Percentiles rank a stretch among this genome's conserved stretches.
Evolutionary conservation across 35 echinoderm and acorn worm species (phyloP).

Genomic region (Lytechinus pictus): DNA sequence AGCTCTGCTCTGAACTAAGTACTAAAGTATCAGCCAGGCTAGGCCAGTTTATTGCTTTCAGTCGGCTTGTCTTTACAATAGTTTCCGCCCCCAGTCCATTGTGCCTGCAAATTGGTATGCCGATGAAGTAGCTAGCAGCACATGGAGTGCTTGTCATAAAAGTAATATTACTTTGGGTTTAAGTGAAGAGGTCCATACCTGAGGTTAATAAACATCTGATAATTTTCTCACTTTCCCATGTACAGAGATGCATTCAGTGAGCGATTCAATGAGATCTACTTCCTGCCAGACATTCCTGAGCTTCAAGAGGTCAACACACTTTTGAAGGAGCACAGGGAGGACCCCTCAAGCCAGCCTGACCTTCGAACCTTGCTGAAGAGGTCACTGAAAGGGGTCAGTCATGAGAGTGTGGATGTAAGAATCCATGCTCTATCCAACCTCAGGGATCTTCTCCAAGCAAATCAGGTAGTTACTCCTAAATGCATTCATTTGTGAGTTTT

Average conservation of each 20-base stretch:
- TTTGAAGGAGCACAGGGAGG: constrained; percentile 80
- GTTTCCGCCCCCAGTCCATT: too few species aligned
- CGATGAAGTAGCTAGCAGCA: too few species aligned
- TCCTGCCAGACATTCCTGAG: constrained; percentile 89
- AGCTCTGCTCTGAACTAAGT: too few species aligned
- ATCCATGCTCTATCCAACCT: constrained; percentile 91
- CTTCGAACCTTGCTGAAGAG: constrained; percentile 80
- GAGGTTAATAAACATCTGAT: background rate
- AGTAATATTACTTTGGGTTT: too few species aligned
- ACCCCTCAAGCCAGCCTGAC: constrained; percentile 80
- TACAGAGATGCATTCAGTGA: constrained; percentile 72
- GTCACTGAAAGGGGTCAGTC: constrained; percentile 83
- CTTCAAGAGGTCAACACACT: constrained; percentile 76
- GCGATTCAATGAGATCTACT: constrained; percentile 93
- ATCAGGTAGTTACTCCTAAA: constrained; percentile 59
- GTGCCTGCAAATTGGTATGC: too few species aligned
- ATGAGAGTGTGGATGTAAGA: constrained; percentile 97
- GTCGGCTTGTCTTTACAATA: too few species aligned
- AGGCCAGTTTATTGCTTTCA: too few species aligned
- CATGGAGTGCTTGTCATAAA: too few species aligned
- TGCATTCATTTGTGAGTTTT: too few species aligned
- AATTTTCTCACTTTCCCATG: background rate
- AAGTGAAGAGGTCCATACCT: too few species aligned
- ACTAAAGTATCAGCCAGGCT: too few species aligned
- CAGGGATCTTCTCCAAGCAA: constrained; percentile 78